Base-by-base conservation (phyloP, 2,888 invertebrate species). In the Dryococelus australis region DNA sequence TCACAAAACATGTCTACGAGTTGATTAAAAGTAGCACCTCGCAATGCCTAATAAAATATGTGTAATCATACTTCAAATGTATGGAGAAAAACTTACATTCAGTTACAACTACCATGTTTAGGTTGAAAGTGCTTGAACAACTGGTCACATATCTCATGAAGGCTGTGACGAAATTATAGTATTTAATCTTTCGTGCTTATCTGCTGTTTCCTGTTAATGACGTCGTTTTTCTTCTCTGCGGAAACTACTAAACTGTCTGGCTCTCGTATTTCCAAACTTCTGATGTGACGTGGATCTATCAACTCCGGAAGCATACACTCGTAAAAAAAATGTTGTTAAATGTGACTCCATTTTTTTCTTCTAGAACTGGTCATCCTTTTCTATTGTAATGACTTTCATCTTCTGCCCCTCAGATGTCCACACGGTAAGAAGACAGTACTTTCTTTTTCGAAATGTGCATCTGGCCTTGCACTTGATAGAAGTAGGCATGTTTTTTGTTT, bases 121-220 rank as follows among this genome's bases (percentile, higher is more conserved):
- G n/a, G n/a, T n/a, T n/a, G n/a, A n/a, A n/a, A n/a, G n/a, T n/a
- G n/a, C n/a, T n/a, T n/a, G n/a, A n/a, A n/a, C n/a, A n/a, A n/a
- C n/a, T n/a, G n/a, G n/a, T n/a, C n/a, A n/a, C n/a, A n/a, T n/a
- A n/a, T n/a, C n/a, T n/a, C n/a, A n/a, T n/a, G n/a, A n/a, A n/a
- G n/a, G n/a, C n/a, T n/a, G n/a, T n/a, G n/a, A n/a, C n/a, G n/a
- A n/a, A n/a, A 65, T 65, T 65, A 65, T 65, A 65, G 16, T 65
- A 65, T 65, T 65, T 65, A 13, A 5, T 65, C 65, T 65, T 65
- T 20, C 12, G 47, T 9, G 47, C 9, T 47, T 65, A 16, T 94
- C 93, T 89, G 93, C 94, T 0, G 92, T 20, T 24, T 65, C 13
- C 24, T 20, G 16, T 65, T 65, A 8, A 65, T 20, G 65, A 24